Base-by-base conservation (phyloP, 2,113 vertebrate species). In the Phalacrocorax pelagicus region DNA sequence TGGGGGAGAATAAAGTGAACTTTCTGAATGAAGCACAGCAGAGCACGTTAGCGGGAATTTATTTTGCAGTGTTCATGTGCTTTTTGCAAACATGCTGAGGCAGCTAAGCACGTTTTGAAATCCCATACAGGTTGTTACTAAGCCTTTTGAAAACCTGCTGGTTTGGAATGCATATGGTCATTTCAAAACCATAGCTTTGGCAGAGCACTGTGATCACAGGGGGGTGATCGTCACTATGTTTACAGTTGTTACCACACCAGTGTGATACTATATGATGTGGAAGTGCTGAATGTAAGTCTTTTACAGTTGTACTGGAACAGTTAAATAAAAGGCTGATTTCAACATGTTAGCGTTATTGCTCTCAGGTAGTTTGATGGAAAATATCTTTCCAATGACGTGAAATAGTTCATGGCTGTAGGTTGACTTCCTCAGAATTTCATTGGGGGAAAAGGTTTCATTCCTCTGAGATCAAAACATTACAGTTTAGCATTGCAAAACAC, bases 101-200 rank as follows among this genome's bases (percentile, higher is more conserved):
- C 66, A 92, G 63, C 58, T 77, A n/a, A 77, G 46, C 71, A 23
- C 0, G 0, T 66, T 62, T n/a, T 81, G 55, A 70, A 88, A 42
- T 12, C 46, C 46, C 63, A 8, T 11, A 3, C 27, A 2, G 1
- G 36, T 70, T 83, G 19, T 51, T 86, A 54, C 58, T 30, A 7
- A 36, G 79, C 44, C 58, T 66, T 96, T 88, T 42, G n/a, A 70
- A 96, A 83, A 83, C 59, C 22, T 58, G 63, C 55, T 81, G 80
- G 11, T 94, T 88, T 74, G 69, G 59, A 83, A 88, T 70, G 51
- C 92, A 51, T 58, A 54, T 36, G 88, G 86, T 88, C 80, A 86
- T 81, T 95, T 83, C 86, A n/a, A 88, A 96, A 54, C 30, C 59
- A 30, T 23, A 74, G 83, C 86, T 91, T 88, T 86, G 94, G 80